Conservation (phyloP, 2,113 vertebrate genomes). For the Thunnus maccoyii region DNA sequence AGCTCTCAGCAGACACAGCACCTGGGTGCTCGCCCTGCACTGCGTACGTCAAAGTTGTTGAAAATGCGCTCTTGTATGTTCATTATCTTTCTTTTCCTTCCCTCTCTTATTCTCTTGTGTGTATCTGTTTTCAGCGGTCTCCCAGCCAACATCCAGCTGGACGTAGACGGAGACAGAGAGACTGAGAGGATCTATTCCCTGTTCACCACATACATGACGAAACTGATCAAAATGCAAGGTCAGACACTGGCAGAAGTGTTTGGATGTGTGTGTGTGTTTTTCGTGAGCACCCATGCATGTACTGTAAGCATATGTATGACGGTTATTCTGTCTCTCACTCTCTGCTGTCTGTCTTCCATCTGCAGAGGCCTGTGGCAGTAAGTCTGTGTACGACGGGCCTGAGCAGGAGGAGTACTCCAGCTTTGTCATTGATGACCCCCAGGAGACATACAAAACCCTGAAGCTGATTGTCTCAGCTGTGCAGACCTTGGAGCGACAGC, state of each 20-base stretch:
- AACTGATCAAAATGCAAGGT: conserved; percentile 99
- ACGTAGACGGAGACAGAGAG: conserved; percentile 97
- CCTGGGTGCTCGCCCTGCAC: conserved; percentile 95
- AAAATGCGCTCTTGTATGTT: background rate
- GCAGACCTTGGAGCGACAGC: conserved; percentile 93
- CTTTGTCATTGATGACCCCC: conserved; percentile 96
- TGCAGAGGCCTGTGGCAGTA: conserved; percentile 97
- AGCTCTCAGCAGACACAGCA: conserved; percentile 89
- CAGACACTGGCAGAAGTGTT: conserved; percentile 25
- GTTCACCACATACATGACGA: conserved; percentile 93
- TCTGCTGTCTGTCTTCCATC: background rate
- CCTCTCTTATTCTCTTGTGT: conserved; percentile 25
- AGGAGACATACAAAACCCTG: conserved; percentile 96
- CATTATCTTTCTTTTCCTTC: conserved; percentile 12
- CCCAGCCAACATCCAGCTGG: conserved; percentile 97
- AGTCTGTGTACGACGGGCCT: conserved; percentile 95
- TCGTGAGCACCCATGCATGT: background rate
- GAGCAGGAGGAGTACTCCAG: conserved; percentile 96
- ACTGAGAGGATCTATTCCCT: conserved; percentile 97
- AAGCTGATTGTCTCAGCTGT: conserved; percentile 90
- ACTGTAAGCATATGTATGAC: background rate
- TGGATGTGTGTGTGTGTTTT: background rate
- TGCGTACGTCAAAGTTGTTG: conserved; percentile 83
- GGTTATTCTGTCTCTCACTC: background rate
- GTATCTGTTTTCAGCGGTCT: conserved; percentile 86